Evolutionary conservation across 2,888 invertebrate genomes (phyloP), one percentile per base, ranked within the genome.

Genomic region (Euplexia lucipara): DNA sequence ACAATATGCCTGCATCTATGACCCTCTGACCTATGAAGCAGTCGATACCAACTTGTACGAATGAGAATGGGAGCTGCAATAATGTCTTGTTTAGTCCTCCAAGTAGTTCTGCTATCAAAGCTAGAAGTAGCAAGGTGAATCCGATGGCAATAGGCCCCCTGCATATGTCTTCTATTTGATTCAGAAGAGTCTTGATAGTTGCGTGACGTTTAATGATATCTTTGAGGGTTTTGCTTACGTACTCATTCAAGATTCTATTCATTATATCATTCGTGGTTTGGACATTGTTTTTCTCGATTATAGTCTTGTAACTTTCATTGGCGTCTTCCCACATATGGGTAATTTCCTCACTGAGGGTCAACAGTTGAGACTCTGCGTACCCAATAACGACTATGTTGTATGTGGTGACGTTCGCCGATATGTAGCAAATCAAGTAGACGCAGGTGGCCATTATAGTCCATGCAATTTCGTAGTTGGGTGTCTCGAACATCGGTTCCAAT

Each of bases 21-120:
- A 93, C 57, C 4, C 83, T 82, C 70, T 92, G 92, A 0, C 93
- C 92, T 2, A 83, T 83, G 0, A 85, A 82, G 63, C 92, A 92
- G 53, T 91, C 91, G 65, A 88, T 85, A 0, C 79, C 86, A 3
- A 90, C 83, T 63, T 86, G 85, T 3, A 84, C 69, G 2, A 83
- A 73, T 0, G 87, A 86, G 18, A 84, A 90, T 2, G 89, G 88
- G 20, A 89, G 26, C 41, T 87, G 73, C 20, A 87, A 16, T 45
- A 86, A 86, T 0, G 90, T 90, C 7, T 89, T 88, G 35, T 90
- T 86, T 20, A 91, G 61, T 0, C 87, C 87, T 0, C 85, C 90
- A 1, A 90, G 61, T 3, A 90, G 71, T 64, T 83, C 85, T 3
- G 81, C 68, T 30, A 86, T 81, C 0, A 91, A 35, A 9, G 80